Percentiles rank a stretch among this genome's conserved stretches.
These are phyloP conservation scores for Popillia japonica DNA, from an alignment of 1,140 invertebrate genomes.

Conservation along the genomic window DNA sequence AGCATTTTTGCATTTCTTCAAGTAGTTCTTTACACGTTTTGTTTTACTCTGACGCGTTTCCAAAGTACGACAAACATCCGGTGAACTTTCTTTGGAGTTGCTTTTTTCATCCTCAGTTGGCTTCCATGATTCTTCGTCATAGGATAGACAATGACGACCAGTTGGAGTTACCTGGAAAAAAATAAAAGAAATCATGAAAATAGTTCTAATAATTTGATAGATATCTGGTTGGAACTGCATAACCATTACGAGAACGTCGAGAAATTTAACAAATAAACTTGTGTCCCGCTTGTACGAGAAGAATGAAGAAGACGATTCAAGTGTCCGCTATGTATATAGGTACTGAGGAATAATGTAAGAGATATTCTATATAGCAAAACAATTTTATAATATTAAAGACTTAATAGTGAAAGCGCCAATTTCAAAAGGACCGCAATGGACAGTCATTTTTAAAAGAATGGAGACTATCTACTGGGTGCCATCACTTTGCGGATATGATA, in stretches of 20 bases:
- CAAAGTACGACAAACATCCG: slow-evolving; percentile 43
- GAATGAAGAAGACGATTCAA: too few species aligned
- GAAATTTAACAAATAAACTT: too few species aligned
- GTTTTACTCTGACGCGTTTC: slow-evolving; percentile 61
- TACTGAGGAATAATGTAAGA: too few species aligned
- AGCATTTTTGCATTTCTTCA: slow-evolving; percentile 63
- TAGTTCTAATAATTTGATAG: not conserved
- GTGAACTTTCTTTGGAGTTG: slow-evolving; percentile 38
- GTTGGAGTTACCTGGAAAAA: slow-evolving; percentile 59
- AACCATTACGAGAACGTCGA: too few species aligned
- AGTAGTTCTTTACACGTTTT: slow-evolving; percentile 63
- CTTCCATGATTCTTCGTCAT: slow-evolving; percentile 58
- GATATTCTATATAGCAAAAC: too few species aligned
- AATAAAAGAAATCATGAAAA: slow-evolving; percentile 8
- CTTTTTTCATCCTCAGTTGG: slow-evolving; percentile 48
- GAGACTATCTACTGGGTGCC: not conserved
- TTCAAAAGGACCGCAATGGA: too few species aligned
- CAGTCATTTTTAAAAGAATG: too few species aligned
- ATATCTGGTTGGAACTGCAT: too few species aligned
- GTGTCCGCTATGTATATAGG: too few species aligned
- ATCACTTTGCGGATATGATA: not conserved
- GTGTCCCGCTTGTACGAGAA: too few species aligned
- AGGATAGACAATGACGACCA: slow-evolving; percentile 53
- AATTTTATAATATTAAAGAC: too few species aligned
- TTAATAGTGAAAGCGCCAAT: too few species aligned